A percentile compares a stretch with the other conserved stretches of the same genome.
These are phyloP conservation scores for Lethenteron camtschaticum DNA, from an alignment of 2,113 vertebrate species.

Conservation along the genomic window DNA sequence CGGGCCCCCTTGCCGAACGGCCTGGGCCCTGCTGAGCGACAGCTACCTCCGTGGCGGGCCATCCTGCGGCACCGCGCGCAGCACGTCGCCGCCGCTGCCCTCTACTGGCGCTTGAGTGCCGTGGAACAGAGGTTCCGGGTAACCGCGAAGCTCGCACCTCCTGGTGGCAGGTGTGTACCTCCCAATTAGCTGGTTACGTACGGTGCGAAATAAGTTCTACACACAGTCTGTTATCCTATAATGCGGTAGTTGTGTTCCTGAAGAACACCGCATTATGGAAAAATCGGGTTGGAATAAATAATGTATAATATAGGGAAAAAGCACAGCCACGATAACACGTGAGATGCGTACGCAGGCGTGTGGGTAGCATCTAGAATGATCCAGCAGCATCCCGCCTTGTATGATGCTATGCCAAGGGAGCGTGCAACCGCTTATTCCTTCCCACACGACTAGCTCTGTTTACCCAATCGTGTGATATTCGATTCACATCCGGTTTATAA, in stretches of 20 bases:
- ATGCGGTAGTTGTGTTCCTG: background rate
- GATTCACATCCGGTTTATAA: no score
- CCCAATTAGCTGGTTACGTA: background rate
- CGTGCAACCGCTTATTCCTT: no score
- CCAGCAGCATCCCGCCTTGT: no score
- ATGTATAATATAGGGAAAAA: no score
- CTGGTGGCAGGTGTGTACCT: conserved; percentile 44
- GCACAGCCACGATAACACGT: no score
- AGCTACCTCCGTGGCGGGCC: conserved; percentile 45
- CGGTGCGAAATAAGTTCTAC: background rate
- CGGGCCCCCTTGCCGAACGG: conserved; percentile 33
- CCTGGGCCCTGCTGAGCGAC: conserved; percentile 54
- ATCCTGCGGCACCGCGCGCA: conserved; percentile 42
- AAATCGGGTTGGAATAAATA: no score
- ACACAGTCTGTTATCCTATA: background rate
- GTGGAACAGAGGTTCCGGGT: conserved; percentile 40
- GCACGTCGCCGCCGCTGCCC: conserved; percentile 44
- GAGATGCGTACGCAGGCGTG: no score
- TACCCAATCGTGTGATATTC: no score
- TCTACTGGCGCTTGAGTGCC: conserved; percentile 51
- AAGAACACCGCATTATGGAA: background rate
- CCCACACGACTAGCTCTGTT: no score
- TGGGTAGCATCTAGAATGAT: no score
- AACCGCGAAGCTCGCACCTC: conserved; percentile 26
- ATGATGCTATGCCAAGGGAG: no score